phyloP scores from a whole-genome alignment of 2,888 invertebrate species.

The Formica aserva region DNA sequence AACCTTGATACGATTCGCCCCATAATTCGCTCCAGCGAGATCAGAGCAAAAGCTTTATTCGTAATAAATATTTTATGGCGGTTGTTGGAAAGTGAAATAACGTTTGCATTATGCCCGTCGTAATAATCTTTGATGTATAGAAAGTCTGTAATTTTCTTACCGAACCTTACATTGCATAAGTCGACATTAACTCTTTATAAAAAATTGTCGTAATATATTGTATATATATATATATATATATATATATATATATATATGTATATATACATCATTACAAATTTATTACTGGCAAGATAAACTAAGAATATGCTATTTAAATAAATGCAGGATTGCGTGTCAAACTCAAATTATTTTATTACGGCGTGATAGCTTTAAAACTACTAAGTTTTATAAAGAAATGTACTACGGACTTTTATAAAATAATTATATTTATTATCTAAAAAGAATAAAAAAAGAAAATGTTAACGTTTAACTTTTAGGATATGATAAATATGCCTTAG shows the following conservation, averaged over 20 bases:
- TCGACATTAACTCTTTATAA: not conserved
- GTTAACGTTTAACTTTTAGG: not conserved
- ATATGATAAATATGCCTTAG: not conserved
- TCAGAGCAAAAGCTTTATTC: conserved; percentile 12
- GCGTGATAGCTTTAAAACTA: not conserved
- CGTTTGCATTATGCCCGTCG: conserved; percentile 17
- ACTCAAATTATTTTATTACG: not conserved
- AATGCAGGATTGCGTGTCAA: not conserved
- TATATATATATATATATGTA: too few relatives aligned
- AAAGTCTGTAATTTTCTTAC: conserved; percentile 7
- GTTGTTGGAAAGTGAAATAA: conserved; percentile 3
- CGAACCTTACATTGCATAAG: not conserved
- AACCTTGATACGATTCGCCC: not conserved
- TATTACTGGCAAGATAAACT: not conserved
- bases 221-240: too few relatives aligned
- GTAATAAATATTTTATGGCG: conserved; percentile 21
- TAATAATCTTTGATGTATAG: conserved; percentile 10
- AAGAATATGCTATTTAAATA: not conserved
- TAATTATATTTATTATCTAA: not conserved
- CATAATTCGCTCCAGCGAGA: not conserved
- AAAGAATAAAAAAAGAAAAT: not conserved
- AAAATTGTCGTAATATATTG: not conserved
- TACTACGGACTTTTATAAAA: not conserved
- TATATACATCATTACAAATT: not conserved
- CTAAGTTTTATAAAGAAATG: not conserved